A percentile compares a stretch with the other conserved stretches of the same genome.
phyloP scores from a whole-genome alignment of 2,888 invertebrate species.

The Eupithecia dodoneata region DNA sequence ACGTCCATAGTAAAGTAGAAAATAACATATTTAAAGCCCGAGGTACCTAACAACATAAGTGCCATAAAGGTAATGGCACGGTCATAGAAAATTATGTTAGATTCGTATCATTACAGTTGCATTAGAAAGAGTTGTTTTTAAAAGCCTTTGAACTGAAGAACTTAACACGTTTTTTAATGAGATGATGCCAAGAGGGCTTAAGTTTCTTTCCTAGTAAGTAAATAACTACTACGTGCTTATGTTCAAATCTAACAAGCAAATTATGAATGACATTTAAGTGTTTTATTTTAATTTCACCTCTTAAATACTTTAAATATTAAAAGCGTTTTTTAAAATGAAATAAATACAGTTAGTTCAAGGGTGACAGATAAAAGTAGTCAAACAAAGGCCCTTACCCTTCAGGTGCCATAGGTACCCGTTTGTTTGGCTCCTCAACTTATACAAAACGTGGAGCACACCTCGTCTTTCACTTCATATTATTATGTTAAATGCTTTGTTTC shows the following conservation, averaged over 20 bases:
- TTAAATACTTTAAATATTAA: too few relatives aligned
- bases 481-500: slow-evolving; percentile 5
- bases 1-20: not conserved
- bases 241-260: too few relatives aligned
- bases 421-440: not conserved
- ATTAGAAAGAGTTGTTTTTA: not conserved
- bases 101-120: not conserved
- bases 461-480: slow-evolving; percentile 4
- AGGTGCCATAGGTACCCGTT: not conserved
- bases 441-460: not conserved
- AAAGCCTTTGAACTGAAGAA: not conserved
- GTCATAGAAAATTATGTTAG: not conserved
- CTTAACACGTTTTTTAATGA: not conserved
- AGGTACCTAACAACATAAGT: not conserved
- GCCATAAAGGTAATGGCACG: slow-evolving; percentile 1
- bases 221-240: not conserved
- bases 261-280: too few relatives aligned
- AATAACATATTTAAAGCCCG: not conserved
- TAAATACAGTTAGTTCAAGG: slow-evolving; percentile 1
- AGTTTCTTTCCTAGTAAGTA: too few relatives aligned
- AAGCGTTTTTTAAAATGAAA: not conserved
- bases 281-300: too few relatives aligned
- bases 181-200: too few relatives aligned
- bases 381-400: slow-evolving; percentile 1
- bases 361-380: not conserved